Evolutionary conservation across 2,888 invertebrate species (phyloP), one percentile per base, ranked within the genome.

Genomic region (Scotopteryx bipunctaria): DNA sequence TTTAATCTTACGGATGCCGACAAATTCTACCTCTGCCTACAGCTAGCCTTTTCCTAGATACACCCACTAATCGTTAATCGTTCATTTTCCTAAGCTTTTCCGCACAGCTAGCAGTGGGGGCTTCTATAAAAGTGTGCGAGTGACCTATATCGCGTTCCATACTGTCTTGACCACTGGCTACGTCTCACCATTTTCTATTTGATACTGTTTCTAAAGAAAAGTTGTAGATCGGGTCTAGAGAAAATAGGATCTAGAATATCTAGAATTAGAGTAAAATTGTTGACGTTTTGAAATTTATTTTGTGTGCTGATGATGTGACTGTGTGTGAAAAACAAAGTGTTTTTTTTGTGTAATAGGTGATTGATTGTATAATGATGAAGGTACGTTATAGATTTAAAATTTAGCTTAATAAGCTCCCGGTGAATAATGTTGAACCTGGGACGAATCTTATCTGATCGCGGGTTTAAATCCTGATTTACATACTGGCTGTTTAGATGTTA

Each of bases 71-170:
- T 46, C 31, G 46, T 25, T 29, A 38, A 41, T 38, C 23, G 36
- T 21, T 14, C 21, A 48, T 44, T 41, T 56, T 49, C 31, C 31
- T 38, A 14, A 33, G 55, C 45, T 46, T 50, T 46, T 55, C 45
- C 45, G 49, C 37, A 17, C 21, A 49, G 25, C 5, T 16, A 11
- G 6, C 47, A 75, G 79, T 73, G 82, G 85, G 88, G 86, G 81
- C 63, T 66, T 55, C 62, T 84, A 86, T 88, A 87, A 78, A 83
- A 71, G 51, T 63, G 57, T 5, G 38, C 54, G 56, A 55, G 55
- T 86, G 87, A 87, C 87, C 88, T 88, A 89, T 88, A 86, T 87
- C 77, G 70, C 61, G 57, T 69, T 73, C 74, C 81, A 85, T 64
- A 81, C 64, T 67, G 66, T 56, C 57, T 65, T 55, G 66, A 61